phyloP scores from a whole-genome alignment of 2,888 invertebrate genomes.

The Epistrophe eligans region DNA sequence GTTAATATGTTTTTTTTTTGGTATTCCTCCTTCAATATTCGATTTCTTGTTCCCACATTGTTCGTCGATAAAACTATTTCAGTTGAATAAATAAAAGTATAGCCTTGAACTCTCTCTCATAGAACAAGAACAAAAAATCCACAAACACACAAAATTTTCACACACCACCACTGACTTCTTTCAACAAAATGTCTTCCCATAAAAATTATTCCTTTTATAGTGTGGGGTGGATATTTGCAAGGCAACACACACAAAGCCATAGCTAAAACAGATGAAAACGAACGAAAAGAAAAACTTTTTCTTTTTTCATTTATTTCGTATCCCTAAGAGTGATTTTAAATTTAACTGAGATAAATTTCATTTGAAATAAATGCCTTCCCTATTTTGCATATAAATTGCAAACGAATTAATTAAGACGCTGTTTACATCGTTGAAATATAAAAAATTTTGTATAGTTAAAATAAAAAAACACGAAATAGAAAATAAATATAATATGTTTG shows the following conservation, averaged over 20 bases:
- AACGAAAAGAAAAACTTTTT: not conserved
- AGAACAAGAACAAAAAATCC: not conserved
- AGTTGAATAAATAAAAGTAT: conserved; percentile 20
- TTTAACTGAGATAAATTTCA: conserved; percentile 14
- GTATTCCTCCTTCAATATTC: not conserved
- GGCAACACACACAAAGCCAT: not conserved
- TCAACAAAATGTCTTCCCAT: not conserved
- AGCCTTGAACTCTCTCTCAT: conserved; percentile 24
- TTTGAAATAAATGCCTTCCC: not conserved
- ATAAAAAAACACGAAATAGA: conserved; percentile 17
- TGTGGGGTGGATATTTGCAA: not conserved
- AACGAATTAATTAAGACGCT: conserved; percentile 60
- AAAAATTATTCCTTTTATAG: conserved; percentile 9
- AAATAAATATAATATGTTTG: not conserved
- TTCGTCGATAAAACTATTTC: conserved; percentile 14
- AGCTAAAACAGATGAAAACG: not conserved
- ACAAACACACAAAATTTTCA: not conserved
- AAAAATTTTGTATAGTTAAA: conserved; percentile 28
- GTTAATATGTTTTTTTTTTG: not conserved
- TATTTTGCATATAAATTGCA: conserved; percentile 38
- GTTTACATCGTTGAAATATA: conserved; percentile 54
- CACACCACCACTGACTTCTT: not conserved
- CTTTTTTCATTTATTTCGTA: not conserved
- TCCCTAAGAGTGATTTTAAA: not conserved
- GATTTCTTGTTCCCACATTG: conserved; percentile 6